A percentile compares a stretch with the other conserved stretches of the same genome.
Evolutionary conservation across 2,797 vertebrate species (phyloP).

Genomic region (Anguilla marmorata): DNA sequence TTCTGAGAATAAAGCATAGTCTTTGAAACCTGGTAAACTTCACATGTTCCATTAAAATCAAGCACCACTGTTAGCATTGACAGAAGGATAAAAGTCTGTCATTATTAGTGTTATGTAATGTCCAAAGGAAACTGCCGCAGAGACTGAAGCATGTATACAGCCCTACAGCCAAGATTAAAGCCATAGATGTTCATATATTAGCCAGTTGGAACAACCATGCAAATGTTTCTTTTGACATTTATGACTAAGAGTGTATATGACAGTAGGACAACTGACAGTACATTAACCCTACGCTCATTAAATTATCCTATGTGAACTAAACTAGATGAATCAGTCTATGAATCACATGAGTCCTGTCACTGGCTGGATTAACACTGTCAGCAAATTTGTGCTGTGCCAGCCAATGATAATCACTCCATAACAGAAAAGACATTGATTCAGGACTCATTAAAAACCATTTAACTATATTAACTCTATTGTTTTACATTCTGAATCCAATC

Average conservation of each 20-base stretch:
- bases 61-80: not conserved
- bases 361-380: no score
- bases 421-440: not conserved
- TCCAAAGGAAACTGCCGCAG: not conserved
- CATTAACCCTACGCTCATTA: not conserved
- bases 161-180: not conserved
- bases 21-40: not conserved
- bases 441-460: not conserved
- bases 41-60: not conserved
- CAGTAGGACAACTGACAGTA: not conserved
- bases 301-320: not conserved
- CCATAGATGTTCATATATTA: not conserved
- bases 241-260: not conserved
- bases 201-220: not conserved
- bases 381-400: no score
- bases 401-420: not conserved
- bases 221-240: not conserved
- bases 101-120: not conserved
- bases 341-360: not conserved
- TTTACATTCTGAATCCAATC: not conserved
- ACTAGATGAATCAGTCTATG: not conserved
- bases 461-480: not conserved
- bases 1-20: not conserved
- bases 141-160: not conserved
- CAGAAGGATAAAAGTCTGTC: not conserved